Evolutionary conservation across 2,888 invertebrate genomes (phyloP), one percentile per base, ranked within the genome.

Genomic region (Scaptomyza caliginosa): DNA sequence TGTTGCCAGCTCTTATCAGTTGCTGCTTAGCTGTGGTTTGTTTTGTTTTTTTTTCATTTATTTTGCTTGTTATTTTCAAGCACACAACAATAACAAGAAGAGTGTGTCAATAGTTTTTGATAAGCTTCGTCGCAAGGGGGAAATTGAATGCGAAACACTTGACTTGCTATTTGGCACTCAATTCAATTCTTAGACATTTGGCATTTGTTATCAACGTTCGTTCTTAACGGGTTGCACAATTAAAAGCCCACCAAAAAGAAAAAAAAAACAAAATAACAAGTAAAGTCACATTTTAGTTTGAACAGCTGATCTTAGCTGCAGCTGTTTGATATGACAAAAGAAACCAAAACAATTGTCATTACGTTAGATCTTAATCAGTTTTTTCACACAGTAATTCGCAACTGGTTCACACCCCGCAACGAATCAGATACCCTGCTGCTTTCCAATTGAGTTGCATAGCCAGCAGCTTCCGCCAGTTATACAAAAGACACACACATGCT

Each of bases 1-100:
- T 67, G 58, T 55, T 74, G 59, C 34, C 43, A 58, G 13, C 34
- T 70, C 84, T 83, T 78, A 82, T 70, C 83, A 51, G 32, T 32
- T 32, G 16, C 30, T 21, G 19, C 10, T 28, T 55, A 64, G 8
- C 24, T 6, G 6, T 24, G 52, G n/a, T n/a, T 60, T 59, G 45
- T 60, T 11, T 28, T 28, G 43, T 21, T 58, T 63, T 32, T 49
- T 50, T 24, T 40, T 28, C 40, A 28, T 49, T 58, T 42, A 36
- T 43, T 59, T 23, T 52, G 34, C 46, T 49, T 36, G 16, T 52
- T 49, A 32, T 30, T 54, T 48, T 59, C 30, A n/a, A 50, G 30
- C 43, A 34, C 13, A 26, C 16, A 32, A 26, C 13, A 30, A 51
- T 3, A 62, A 11, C 21, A 30, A 2, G 48, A 52, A 57, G 43